Percentiles rank a stretch among this genome's conserved stretches.
Evolutionary conservation across 2,797 vertebrate genomes (phyloP).

Genomic region (Crocidura indochinensis): DNA sequence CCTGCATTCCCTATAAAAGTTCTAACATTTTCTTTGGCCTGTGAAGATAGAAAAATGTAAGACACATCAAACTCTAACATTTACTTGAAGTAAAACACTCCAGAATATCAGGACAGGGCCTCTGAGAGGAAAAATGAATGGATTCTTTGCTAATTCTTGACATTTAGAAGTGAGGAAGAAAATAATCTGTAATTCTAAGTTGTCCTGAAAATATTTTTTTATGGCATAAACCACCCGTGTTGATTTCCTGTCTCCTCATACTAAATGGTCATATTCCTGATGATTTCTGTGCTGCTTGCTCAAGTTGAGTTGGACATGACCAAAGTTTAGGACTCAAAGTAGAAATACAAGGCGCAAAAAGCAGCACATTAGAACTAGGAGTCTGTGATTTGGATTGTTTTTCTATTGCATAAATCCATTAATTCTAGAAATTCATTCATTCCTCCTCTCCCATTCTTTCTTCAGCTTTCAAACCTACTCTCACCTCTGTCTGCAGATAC

Average conservation of each 20-base stretch:
- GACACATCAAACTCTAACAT: neutral
- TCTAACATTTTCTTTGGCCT: constrained; percentile 18
- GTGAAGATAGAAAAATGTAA: neutral
- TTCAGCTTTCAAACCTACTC: fast-evolving
- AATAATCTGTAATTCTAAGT: neutral
- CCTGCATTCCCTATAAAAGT: neutral
- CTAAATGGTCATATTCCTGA: neutral
- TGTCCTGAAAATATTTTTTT: constrained; percentile 27
- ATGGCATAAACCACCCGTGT: neutral
- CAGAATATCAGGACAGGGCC: neutral
- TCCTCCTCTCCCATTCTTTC: no score
- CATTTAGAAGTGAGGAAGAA: neutral
- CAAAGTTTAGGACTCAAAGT: neutral
- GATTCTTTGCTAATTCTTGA: neutral
- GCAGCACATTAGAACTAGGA: neutral
- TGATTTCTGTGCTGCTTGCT: constrained; percentile 28
- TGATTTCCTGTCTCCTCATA: neutral
- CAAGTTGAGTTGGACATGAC: neutral
- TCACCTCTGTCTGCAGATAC: neutral
- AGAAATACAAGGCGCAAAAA: neutral
- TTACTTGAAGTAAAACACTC: neutral
- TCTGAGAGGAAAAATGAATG: neutral
- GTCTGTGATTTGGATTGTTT: neutral
- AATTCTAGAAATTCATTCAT: neutral
- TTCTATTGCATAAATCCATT: neutral